These are phyloP conservation scores for Temnothorax curvispinosus DNA, from an alignment of 1,140 invertebrate genomes.

Conservation along the genomic window DNA sequence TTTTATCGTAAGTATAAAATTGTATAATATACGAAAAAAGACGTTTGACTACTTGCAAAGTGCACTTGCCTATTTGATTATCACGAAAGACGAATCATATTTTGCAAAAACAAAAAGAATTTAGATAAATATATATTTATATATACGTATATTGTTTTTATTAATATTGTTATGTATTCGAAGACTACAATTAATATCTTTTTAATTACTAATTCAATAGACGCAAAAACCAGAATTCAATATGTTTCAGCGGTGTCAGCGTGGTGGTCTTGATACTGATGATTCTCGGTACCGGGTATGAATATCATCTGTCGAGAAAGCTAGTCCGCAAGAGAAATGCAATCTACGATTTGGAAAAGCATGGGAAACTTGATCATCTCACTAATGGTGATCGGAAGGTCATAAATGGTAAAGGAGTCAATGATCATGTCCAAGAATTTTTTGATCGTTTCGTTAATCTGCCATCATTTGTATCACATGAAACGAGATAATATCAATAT, in stretches of 20 bases:
- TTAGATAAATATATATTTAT: neutral
- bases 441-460: neutral
- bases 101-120: neutral
- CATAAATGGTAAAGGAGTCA: conserved; percentile 76
- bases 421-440: neutral
- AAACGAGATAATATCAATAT: neutral
- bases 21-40: neutral
- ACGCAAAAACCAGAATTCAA: conserved; percentile 4
- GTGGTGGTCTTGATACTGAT: conserved; percentile 86
- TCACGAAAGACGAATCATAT: neutral
- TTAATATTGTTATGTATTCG: neutral
- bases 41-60: neutral
- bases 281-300: conserved; percentile 85
- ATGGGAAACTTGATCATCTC: conserved; percentile 81
- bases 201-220: neutral
- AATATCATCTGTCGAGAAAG: conserved; percentile 80
- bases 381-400: conserved; percentile 77
- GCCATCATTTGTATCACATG: neutral
- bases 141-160: neutral
- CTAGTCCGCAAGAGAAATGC: conserved; percentile 67
- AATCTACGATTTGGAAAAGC: conserved; percentile 82
- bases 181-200: neutral
- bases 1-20: conserved; percentile 88
- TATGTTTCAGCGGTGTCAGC: conserved; percentile 87
- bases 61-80: neutral